These are phyloP conservation scores for Gopherus evgoodei DNA, from an alignment of 2,113 vertebrate species.

Conservation along the genomic window DNA sequence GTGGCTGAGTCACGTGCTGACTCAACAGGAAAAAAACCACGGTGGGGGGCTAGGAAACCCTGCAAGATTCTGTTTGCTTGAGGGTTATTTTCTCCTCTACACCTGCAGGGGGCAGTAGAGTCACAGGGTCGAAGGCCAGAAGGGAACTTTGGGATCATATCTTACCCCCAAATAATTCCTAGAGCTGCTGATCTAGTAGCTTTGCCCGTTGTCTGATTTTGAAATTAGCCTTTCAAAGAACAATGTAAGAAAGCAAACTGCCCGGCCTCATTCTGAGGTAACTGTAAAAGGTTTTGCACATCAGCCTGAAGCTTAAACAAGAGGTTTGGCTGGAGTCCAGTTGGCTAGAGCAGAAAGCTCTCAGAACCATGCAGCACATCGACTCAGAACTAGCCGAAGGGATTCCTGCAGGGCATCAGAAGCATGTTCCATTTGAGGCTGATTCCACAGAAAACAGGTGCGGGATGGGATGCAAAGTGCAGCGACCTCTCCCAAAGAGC, in stretches of 20 bases:
- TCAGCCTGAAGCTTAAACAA: neutral
- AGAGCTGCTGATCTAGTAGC: neutral
- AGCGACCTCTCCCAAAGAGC: neutral
- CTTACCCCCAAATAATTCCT: neutral
- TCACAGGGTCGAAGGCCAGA: neutral
- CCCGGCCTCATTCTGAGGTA: neutral
- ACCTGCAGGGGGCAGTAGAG: neutral
- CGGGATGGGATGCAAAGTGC: neutral
- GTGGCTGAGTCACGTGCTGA: too few species aligned
- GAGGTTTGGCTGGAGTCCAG: neutral
- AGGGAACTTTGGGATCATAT: too few species aligned
- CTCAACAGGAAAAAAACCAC: too few species aligned
- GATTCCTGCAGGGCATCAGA: neutral
- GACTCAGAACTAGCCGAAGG: neutral
- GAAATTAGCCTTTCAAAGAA: neutral
- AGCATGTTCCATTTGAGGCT: too few species aligned
- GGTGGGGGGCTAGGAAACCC: neutral
- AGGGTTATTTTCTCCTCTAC: neutral
- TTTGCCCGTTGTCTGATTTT: neutral
- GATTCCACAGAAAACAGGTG: neutral
- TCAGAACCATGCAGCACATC: neutral
- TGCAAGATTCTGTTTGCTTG: neutral
- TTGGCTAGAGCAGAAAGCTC: neutral
- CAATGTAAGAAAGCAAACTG: neutral
- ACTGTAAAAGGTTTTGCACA: neutral